Evolutionary conservation across 2,888 invertebrate species (phyloP), one percentile per base, ranked within the genome.

Genomic region (Crematogaster levior): DNA sequence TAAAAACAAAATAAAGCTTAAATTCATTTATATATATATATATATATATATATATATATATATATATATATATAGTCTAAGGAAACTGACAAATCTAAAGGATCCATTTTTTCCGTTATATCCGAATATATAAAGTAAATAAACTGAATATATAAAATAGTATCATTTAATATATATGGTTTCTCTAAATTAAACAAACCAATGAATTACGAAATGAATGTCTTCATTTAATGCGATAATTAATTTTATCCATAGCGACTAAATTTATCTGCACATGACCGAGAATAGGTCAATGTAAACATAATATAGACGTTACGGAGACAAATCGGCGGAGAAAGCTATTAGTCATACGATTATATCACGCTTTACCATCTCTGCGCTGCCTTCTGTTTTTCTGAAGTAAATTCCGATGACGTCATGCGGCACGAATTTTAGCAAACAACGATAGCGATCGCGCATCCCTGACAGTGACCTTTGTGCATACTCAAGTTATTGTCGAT

Each of bases 351-450:
- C 61, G 37, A 46, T 60, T 73, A 60, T 73, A 73, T 60, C 73
- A 46, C 6, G 18, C 21, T 60, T n/a, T 21, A 60, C 30, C 10
- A 46, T 74, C 48, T 56, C 51, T 1, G 27, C 9, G 40, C 0
- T 0, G 56, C 15, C 27, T 63, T n/a, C n/a, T 24, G 7, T 37
- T 75, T 74, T 63, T 63, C 80, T 61, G 37, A 82, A 74, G 82
- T 79, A 75, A 75, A 72, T 87, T 74, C 66, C 72, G 56, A 46
- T 74, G 85, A 85, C 74, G 74, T 60, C 77, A 73, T 30, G 24
- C 63, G n/a, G 40, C 43, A 87, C 70, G 83, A 87, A 85, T 81
- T 77, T 73, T 63, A 80, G 68, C 82, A 81, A 86, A 84, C 85
- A 83, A 65, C 79, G 86, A 87, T 87, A 87, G 70, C 56, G 81